These are phyloP conservation scores for Agrypnus murinus DNA, from an alignment of 2,888 invertebrate genomes.

Conservation along the genomic window DNA sequence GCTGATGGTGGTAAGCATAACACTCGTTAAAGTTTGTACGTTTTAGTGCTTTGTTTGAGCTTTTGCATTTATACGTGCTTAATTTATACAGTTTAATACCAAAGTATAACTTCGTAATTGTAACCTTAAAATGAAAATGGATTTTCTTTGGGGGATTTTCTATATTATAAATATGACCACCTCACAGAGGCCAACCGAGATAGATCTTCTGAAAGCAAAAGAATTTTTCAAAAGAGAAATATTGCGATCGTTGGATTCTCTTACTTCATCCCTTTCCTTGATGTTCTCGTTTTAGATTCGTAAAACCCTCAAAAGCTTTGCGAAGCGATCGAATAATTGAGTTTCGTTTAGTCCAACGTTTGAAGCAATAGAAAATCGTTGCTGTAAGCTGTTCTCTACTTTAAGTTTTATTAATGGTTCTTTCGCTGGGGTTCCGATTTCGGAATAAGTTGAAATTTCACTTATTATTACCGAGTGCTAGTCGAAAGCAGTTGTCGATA, in stretches of 20 bases:
- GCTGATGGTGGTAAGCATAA: slow-evolving; percentile 18
- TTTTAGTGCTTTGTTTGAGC: slow-evolving; percentile 14
- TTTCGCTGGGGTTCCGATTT: neutral
- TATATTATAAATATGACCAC: no score
- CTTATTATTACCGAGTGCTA: neutral
- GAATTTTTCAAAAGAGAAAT: neutral
- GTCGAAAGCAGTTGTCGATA: neutral
- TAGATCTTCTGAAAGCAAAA: neutral
- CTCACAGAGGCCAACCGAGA: no score
- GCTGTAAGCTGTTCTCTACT: slow-evolving; percentile 23
- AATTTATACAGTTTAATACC: no score
- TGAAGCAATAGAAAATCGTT: slow-evolving; percentile 24
- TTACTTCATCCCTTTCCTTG: slow-evolving; percentile 3
- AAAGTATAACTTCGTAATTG: no score
- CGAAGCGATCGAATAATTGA: slow-evolving; percentile 22
- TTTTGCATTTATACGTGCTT: neutral
- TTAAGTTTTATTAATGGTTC: slow-evolving; percentile 28
- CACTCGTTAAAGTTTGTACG: slow-evolving; percentile 20
- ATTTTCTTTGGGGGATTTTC: no score
- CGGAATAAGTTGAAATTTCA: slow-evolving; percentile 3
- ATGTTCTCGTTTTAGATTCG: slow-evolving; percentile 13
- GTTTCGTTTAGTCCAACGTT: slow-evolving; percentile 21
- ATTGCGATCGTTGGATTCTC: neutral
- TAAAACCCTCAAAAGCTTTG: slow-evolving; percentile 16
- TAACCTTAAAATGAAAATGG: neutral